Evolutionary conservation across 2,113 vertebrate species (phyloP).

Genomic region (Aepyceros melampus): DNA sequence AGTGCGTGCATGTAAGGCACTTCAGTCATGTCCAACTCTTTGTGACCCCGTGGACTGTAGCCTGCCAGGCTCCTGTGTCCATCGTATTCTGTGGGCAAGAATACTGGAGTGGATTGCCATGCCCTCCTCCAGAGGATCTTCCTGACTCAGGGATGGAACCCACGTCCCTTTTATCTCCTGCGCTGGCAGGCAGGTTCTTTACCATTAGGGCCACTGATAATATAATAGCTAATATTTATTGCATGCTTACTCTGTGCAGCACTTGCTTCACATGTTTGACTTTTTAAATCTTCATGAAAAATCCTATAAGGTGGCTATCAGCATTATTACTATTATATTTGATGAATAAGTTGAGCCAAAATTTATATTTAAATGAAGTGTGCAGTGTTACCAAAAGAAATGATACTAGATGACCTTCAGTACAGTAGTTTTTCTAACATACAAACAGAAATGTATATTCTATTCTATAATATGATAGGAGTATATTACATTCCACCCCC

Average conservation of each 20-base stretch:
- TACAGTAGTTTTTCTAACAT: background rate
- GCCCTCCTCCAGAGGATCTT: background rate
- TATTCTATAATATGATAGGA: background rate
- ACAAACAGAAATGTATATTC: background rate
- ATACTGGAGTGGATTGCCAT: background rate
- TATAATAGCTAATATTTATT: background rate
- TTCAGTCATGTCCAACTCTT: background rate
- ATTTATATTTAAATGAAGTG: background rate
- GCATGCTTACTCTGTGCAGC: background rate
- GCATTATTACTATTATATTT: background rate
- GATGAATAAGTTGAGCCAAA: background rate
- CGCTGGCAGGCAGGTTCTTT: background rate
- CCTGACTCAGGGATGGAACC: background rate
- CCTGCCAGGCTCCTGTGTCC: background rate
- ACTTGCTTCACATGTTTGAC: background rate
- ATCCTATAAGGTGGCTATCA: background rate
- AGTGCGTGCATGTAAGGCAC: too few relatives aligned
- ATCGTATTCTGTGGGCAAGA: background rate
- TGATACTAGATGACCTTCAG: background rate
- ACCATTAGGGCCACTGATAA: background rate
- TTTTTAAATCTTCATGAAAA: slow-evolving; percentile 15
- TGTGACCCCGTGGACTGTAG: background rate
- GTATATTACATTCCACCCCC: background rate
- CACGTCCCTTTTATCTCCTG: background rate
- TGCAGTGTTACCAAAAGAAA: background rate